Percentiles rank a stretch among this genome's conserved stretches.
Conservation (phyloP, 1,140 invertebrate species). For the Bombus waltoni region DNA sequence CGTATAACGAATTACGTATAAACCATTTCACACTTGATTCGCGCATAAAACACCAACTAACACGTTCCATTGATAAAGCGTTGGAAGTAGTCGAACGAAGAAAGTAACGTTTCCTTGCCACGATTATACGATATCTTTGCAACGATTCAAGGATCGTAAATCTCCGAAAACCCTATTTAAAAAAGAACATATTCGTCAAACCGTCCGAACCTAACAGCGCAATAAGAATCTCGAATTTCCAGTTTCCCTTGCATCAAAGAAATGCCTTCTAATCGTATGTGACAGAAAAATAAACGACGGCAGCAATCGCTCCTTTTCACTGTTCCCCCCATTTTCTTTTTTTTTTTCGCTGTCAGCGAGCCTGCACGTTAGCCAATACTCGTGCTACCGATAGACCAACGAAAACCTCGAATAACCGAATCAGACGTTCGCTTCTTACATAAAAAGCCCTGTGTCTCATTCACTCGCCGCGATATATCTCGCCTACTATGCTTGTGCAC, state of each 20-base stretch:
- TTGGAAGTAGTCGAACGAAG: too few species aligned
- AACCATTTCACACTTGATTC: too few species aligned
- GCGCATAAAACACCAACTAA: too few species aligned
- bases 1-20: too few species aligned
- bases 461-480: conserved; percentile 21
- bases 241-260: not conserved
- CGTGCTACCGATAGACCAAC: not conserved
- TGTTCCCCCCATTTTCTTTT: too few species aligned
- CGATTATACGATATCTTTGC: too few species aligned
- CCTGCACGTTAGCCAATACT: conserved; percentile 1
- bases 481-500: not conserved
- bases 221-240: not conserved
- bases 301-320: not conserved
- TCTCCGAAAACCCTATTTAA: not conserved
- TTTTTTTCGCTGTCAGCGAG: not conserved
- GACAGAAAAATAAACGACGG: not conserved
- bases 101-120: too few species aligned
- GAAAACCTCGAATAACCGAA: conserved; percentile 6
- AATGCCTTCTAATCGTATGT: not conserved
- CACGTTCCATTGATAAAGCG: too few species aligned
- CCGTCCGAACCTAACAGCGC: too few species aligned
- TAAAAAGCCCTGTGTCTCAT: conserved; percentile 29
- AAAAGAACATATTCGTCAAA: not conserved
- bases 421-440: conserved; percentile 15
- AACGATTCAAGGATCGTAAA: not conserved